Evolutionary conservation across 2,113 vertebrate species (phyloP), one percentile per base, ranked within the genome.

Genomic region (Protobothrops mucrosquamatus): DNA sequence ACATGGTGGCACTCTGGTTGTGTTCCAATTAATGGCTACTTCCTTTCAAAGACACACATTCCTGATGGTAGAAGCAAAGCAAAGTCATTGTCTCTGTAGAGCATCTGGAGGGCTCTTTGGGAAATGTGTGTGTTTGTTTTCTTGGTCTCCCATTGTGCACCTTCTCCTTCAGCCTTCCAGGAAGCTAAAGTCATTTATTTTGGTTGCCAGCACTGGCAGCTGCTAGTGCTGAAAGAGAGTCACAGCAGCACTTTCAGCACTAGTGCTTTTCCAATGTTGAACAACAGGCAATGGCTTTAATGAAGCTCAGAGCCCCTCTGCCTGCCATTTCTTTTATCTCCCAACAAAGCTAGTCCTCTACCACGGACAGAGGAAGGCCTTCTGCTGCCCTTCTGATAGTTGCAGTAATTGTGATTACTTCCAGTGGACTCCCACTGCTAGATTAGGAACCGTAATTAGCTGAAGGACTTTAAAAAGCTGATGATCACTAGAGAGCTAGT

Each of bases 1-100:
- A 97, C 96, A 93, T 95, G 96, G 95, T 97, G 96, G 96, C 95
- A 92, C 96, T 96, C 94, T 95, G 92, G 96, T 95, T 90, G 96
- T 97, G 88, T 91, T 95, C 88, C 95, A 96, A 29, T 93, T 94
- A 74, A 26, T 91, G 15, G 0, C 89, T 91, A 88, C 90, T 93
- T 94, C 46, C 74, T 94, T 94, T 90, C 93, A 95, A 46, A 69
- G 91, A 59, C 39, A 87, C 24, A 59, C 39, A 57, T 90, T 87
- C 54, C 74, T 92, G 12, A 87, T 43, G n/a, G 57, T 46, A 22
- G 0, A 69, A 48, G 48, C 54, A 87, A 90, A 85, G 59, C n/a
- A 88, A 90, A 88, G 22, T 34, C 85, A 55, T 61, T 81, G 34
- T 90, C n/a, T 54, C 85, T 64, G 34, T 90, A 8, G 18, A 90